phyloP scores from a whole-genome alignment of 2,888 invertebrate species.

The Drosophila prostipennis region DNA sequence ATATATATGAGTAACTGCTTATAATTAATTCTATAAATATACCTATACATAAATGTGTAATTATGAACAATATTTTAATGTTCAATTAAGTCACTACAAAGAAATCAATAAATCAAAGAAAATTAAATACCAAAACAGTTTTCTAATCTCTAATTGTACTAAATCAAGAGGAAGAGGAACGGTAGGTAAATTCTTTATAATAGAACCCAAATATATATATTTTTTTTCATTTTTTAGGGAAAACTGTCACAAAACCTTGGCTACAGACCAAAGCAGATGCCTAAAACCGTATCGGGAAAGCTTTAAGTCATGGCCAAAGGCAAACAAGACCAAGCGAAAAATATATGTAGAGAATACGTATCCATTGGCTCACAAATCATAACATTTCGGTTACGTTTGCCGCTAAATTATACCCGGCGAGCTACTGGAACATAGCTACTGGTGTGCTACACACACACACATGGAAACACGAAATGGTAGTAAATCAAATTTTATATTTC shows the following conservation, averaged over 20 bases:
- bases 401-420: constrained; percentile 68
- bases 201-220: constrained; percentile 1
- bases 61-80: constrained; percentile 74
- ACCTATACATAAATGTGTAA: constrained; percentile 63
- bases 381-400: constrained; percentile 67
- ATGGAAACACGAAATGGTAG: constrained; percentile 63
- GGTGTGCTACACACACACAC: constrained; percentile 1
- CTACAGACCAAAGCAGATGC: not conserved
- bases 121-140: constrained; percentile 48
- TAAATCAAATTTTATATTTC: constrained; percentile 84
- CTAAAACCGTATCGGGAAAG: constrained; percentile 12
- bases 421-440: constrained; percentile 32
- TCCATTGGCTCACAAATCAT: constrained; percentile 75
- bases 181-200: too few relatives aligned
- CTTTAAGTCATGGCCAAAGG: constrained; percentile 36
- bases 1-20: constrained; percentile 50
- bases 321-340: constrained; percentile 29
- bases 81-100: constrained; percentile 78
- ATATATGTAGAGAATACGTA: constrained; percentile 22
- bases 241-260: constrained; percentile 26
- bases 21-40: constrained; percentile 31
- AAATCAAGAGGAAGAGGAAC: too few relatives aligned
- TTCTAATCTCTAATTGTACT: constrained; percentile 3
- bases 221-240: not conserved
- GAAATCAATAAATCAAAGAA: constrained; percentile 75